These are phyloP conservation scores for Vandiemenella viatica DNA, from an alignment of 2,888 invertebrate genomes.

Conservation along the genomic window DNA sequence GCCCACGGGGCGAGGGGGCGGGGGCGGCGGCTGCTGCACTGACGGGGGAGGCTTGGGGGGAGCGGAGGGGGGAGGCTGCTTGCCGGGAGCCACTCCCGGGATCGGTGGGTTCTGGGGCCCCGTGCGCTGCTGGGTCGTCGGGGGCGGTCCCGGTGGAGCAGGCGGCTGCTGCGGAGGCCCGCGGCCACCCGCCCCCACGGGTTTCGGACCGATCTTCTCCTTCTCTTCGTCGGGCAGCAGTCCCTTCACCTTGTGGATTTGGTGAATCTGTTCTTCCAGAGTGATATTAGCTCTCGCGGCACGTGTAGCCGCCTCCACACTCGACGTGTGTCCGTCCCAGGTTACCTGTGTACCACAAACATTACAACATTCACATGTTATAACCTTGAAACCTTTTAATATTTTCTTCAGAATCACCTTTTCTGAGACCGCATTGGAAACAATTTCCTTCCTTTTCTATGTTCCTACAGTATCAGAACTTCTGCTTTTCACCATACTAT, in stretches of 20 bases:
- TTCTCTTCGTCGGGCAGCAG: constrained; percentile 89
- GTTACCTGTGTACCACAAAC: constrained; percentile 48
- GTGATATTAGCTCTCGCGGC: constrained; percentile 91
- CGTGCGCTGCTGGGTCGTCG: constrained; percentile 33
- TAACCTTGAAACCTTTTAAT: too few relatives aligned
- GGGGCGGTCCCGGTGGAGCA: constrained; percentile 24
- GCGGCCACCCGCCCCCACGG: constrained; percentile 33
- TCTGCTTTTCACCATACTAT: too few relatives aligned
- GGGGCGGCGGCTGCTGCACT: constrained; percentile 25
- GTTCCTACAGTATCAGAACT: too few relatives aligned
- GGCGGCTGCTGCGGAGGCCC: constrained; percentile 23
- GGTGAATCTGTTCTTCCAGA: constrained; percentile 91
- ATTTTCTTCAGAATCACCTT: too few relatives aligned
- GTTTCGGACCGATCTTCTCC: constrained; percentile 90
- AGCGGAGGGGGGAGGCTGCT: constrained; percentile 14
- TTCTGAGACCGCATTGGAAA: too few relatives aligned
- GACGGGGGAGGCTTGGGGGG: constrained; percentile 18
- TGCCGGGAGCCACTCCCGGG: constrained; percentile 5
- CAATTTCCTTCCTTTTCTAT: too few relatives aligned
- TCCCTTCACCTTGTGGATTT: constrained; percentile 92
- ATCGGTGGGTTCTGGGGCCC: constrained; percentile 19
- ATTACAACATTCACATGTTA: too few relatives aligned
- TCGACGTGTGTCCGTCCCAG: constrained; percentile 97
- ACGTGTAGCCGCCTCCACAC: constrained; percentile 87
- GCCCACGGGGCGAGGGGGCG: constrained; percentile 32